Evolutionary conservation across 2,113 vertebrate genomes (phyloP), one percentile per base, ranked within the genome.

Genomic region (Propithecus coquereli): DNA sequence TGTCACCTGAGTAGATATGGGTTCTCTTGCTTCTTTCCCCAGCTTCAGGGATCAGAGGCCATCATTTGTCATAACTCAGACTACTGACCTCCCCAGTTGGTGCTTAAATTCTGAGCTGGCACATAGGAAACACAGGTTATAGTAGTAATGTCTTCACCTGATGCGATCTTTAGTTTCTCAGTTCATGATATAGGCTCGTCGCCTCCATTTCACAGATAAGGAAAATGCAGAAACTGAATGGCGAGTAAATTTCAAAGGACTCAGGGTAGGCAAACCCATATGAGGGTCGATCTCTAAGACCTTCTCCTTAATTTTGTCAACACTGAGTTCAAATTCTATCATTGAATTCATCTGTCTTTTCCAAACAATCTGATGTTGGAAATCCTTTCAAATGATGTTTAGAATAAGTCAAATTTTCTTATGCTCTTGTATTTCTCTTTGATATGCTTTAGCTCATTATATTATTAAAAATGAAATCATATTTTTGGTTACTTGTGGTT

Each of bases 401-500:
- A 95, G 27, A 96, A 95, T 96, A 86, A 87, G 79, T 54, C 27
- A 68, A 25, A 90, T 23, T 63, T 92, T 40, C 3, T 81, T 73
- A 80, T 27, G 76, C 23, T 81, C 30, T 83, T 90, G 66, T 96
- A 80, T 97, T 98, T 94, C 68, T 92, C 32, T 66, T 94, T 94
- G 92, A 63, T 87, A 9, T 40, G 96, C 71, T 96, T 88, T 71
- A 54, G 83, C 68, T 77, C 34, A 57, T 95, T 95, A 68, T 80
- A 25, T 83, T 96, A 94, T 95, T 97, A 96, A 97, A 97, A 91
- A 83, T 59, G 68, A 94, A 97, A 96, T 94, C 30, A 77, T 87
- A 97, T 97, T 95, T 92, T 96, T 87, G 91, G 91, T 87, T 96
- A 82, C 63, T 86, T 97, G 87, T 95, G 91, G 96, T 97, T 98